Evolutionary conservation across 23 tunicate genomes (phyloP), one percentile per base, ranked within the genome.

Genomic region (Trididemnum miniatum): DNA sequence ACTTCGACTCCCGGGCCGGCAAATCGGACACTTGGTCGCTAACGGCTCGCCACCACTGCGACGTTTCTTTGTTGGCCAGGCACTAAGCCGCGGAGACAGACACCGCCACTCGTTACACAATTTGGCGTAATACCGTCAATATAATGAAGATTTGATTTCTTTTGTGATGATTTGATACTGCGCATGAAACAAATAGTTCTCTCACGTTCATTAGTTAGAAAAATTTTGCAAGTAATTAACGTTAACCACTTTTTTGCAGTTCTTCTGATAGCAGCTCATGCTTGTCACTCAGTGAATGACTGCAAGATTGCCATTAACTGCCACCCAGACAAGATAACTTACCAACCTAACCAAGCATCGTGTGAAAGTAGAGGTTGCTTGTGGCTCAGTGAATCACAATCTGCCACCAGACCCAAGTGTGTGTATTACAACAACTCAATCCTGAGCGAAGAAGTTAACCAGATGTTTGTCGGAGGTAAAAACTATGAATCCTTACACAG

Each of bases 341-440:
- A 84, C 60, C 34, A 18, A 23, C 80, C 79, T 22, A 71, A 28
- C 23, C 79, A 84, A 84, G 73, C 80, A 7, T 84, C 87, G 20
- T 84, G 87, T 60, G 87, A 84, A 38, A 84, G 79, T 28, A 76
- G 87, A 4, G 81, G 81, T 23, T 84, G 87, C 81, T 38, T 84
- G 23, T 84, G 87, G 87, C 32, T 84, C 9, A 77, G 87, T 3
- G 36, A 32, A 22, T 20, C 31, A 0, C 78, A 81, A 29, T 60
- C 50, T 26, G 20, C 18, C 1, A 76, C 73, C 15, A 81, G 75
- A 37, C 87, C 87, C 0, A 23, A 81, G 30, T 84, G 87, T 38
- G 87, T 84, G 18, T 84, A 57, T 60, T 84, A 84, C 62, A 84
- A 84, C 51, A 84, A 84, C 76, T 50, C 62, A 4, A 34, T 80